Evolutionary conservation across 1,140 invertebrate species (phyloP).

Genomic region (Apis florea): DNA sequence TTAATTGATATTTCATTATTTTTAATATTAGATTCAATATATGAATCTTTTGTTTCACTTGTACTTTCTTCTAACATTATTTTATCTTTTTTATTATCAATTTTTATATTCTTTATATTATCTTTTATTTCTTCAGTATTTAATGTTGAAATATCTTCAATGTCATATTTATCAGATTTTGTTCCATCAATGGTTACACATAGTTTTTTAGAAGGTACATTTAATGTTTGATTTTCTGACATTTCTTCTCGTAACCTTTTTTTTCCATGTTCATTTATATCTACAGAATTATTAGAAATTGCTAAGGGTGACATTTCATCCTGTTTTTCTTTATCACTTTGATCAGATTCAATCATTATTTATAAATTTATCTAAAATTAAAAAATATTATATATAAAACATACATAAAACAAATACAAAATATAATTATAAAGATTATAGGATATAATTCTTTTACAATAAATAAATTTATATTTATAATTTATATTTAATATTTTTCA

Average conservation of each 20-base stretch:
- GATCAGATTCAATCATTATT: constrained; percentile 72
- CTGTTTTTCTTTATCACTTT: constrained; percentile 56
- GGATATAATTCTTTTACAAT: background rate
- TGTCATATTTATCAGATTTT: constrained; percentile 10
- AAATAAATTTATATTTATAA: background rate
- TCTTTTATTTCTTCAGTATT: constrained; percentile 28
- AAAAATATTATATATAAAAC: background rate
- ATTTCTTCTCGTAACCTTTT: constrained; percentile 53
- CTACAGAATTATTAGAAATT: background rate
- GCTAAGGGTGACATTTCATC: constrained; percentile 18
- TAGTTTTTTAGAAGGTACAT: constrained; percentile 57
- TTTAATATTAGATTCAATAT: background rate
- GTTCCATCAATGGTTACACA: constrained; percentile 33
- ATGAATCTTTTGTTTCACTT: constrained; percentile 10
- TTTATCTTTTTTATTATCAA: constrained; percentile 24
- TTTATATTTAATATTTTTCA: no score
- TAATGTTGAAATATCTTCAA: constrained; percentile 9
- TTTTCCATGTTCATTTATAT: background rate
- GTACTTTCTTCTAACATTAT: background rate
- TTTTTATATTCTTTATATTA: background rate
- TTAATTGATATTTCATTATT: constrained; percentile 3
- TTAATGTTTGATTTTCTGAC: constrained; percentile 51
- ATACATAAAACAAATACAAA: background rate
- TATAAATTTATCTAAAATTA: constrained; percentile 32
- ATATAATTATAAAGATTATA: background rate